Evolutionary conservation across 2,888 invertebrate species (phyloP).

Genomic region (Tetramorium bicarinatum): DNA sequence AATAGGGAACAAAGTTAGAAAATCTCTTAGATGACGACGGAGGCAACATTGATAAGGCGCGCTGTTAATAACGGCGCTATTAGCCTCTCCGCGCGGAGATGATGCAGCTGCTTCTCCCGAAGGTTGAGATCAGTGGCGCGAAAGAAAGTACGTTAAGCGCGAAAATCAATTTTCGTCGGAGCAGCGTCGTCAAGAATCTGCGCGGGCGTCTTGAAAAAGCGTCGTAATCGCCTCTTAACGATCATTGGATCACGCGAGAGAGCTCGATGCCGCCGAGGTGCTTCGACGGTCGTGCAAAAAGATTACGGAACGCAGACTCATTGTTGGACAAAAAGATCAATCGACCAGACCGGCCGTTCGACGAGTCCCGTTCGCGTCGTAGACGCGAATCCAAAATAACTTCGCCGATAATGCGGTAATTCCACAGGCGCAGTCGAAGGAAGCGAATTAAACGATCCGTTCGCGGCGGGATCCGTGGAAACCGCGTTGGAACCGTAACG

Average conservation of each 20-base stretch:
- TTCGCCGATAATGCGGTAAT: conserved; percentile 70
- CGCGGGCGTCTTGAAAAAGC: conserved; percentile 52
- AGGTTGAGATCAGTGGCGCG: conserved; percentile 39
- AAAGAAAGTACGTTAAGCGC: conserved; percentile 58
- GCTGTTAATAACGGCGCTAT: conserved; percentile 50
- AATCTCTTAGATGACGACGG: neutral
- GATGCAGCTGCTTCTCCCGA: conserved; percentile 32
- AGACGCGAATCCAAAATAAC: conserved; percentile 61
- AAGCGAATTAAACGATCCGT: conserved; percentile 74
- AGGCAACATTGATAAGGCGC: conserved; percentile 23
- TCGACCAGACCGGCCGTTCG: conserved; percentile 41
- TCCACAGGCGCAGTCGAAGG: conserved; percentile 56
- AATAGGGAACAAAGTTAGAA: conserved; percentile 26
- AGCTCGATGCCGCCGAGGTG: conserved; percentile 21
- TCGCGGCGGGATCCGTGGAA: conserved; percentile 59
- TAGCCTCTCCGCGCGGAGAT: conserved; percentile 26
- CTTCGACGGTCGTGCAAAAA: conserved; percentile 41
- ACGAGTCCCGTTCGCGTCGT: neutral
- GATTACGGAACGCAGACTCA: conserved; percentile 33
- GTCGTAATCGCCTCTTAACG: conserved; percentile 55
- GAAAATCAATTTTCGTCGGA: conserved; percentile 56
- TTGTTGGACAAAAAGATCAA: conserved; percentile 47
- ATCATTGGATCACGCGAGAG: conserved; percentile 50
- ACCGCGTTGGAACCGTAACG: conserved; percentile 66
- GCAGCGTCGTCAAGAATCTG: conserved; percentile 52